Evolutionary conservation across 2,797 vertebrate genomes (phyloP).

Genomic region (Hoplostethus mediterraneus): DNA sequence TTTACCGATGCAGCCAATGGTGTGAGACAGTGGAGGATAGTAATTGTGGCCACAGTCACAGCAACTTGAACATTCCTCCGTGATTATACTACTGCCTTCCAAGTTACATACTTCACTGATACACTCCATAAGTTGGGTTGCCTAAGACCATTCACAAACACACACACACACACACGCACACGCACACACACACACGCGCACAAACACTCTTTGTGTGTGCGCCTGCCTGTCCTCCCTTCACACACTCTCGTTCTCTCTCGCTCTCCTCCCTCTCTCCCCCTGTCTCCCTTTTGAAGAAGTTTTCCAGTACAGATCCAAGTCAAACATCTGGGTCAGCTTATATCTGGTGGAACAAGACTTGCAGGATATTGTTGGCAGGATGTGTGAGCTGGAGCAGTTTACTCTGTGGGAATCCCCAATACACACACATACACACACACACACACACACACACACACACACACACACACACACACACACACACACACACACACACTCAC

Average conservation of each 20-base stretch:
- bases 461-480: conserved; percentile 42
- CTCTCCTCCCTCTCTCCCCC: not conserved
- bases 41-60: conserved; percentile 59
- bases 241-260: conserved; percentile 3
- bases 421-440: conserved; percentile 57
- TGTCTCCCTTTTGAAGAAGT: conserved; percentile 68
- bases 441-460: conserved; percentile 11
- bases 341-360: conserved; percentile 80
- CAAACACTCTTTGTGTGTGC: conserved; percentile 16
- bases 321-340: conserved; percentile 85
- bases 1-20: conserved; percentile 45
- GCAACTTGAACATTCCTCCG: conserved; percentile 75
- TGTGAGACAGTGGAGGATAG: conserved; percentile 42
- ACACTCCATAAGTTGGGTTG: conserved; percentile 64
- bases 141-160: conserved; percentile 40
- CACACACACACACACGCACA: conserved; percentile 9
- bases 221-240: conserved; percentile 20
- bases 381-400: conserved; percentile 78
- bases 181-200: conserved; percentile 15
- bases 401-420: conserved; percentile 81
- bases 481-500: conserved; percentile 43
- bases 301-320: conserved; percentile 74
- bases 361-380: conserved; percentile 85
- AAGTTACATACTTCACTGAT: conserved; percentile 72
- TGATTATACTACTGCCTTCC: conserved; percentile 77